These are phyloP conservation scores for Autographa pulchrina DNA, from an alignment of 2,888 invertebrate species.

Conservation along the genomic window DNA sequence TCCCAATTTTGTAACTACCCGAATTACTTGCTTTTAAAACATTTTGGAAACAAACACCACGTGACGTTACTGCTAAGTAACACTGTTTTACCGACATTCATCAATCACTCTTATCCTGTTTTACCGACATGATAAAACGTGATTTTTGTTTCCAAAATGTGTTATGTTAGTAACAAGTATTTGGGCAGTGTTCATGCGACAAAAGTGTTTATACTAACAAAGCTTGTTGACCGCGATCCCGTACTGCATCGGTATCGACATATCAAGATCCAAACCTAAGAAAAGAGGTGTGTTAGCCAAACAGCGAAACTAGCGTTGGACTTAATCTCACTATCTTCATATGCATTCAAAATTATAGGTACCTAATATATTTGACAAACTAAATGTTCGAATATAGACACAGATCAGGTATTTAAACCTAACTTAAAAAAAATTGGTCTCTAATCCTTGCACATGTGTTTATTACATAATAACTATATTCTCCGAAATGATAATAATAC, in stretches of 20 bases:
- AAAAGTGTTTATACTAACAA: constrained; percentile 80
- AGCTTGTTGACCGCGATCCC: constrained; percentile 81
- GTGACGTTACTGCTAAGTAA: neutral
- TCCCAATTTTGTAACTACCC: constrained; percentile 35
- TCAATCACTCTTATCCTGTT: neutral
- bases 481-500: too few species aligned
- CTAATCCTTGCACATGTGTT: neutral
- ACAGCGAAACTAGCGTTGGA: constrained; percentile 46
- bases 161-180: constrained; percentile 10
- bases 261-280: constrained; percentile 84
- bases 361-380: too few species aligned
- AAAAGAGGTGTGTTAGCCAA: constrained; percentile 69
- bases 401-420: too few species aligned
- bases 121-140: neutral
- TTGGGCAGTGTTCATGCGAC: constrained; percentile 68
- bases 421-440: too few species aligned
- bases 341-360: too few species aligned
- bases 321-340: constrained; percentile 20
- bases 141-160: neutral
- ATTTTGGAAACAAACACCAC: neutral
- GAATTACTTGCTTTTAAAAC: neutral
- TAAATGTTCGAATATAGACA: too few species aligned
- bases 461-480: too few species aligned
- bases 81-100: neutral
- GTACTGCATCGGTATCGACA: constrained; percentile 83